Percentiles rank a stretch among this genome's conserved stretches.
Evolutionary conservation across 2,113 vertebrate species (phyloP).

Genomic region (Phaethon lepturus): DNA sequence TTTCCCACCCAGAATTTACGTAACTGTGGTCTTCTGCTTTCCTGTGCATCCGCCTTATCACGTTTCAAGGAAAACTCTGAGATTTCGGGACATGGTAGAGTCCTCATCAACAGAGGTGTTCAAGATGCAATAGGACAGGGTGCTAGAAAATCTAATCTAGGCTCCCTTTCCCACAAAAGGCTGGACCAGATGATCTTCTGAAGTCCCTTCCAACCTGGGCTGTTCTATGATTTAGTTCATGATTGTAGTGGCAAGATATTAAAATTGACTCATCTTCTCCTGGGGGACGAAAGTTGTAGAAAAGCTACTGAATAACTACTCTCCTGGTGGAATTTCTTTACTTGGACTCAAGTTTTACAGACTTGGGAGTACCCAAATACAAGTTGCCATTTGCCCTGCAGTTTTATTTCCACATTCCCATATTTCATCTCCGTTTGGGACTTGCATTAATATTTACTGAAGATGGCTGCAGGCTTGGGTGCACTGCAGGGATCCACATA

Average conservation of each 20-base stretch:
- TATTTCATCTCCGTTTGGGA: background rate
- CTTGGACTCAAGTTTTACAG: background rate
- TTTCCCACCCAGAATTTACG: background rate
- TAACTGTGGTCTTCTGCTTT: background rate
- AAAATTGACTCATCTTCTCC: background rate
- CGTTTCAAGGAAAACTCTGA: background rate
- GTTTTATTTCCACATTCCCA: background rate
- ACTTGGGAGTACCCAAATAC: background rate
- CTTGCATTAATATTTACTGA: background rate
- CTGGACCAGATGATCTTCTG: background rate
- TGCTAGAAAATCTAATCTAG: background rate
- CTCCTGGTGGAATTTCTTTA: background rate
- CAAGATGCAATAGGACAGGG: background rate
- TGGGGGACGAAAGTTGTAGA: background rate
- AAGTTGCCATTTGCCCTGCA: background rate
- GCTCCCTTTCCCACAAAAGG: background rate
- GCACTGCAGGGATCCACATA: background rate
- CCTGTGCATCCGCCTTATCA: fast-evolving
- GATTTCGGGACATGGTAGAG: background rate
- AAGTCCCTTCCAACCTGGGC: background rate
- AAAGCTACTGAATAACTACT: background rate
- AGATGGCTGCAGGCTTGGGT: background rate
- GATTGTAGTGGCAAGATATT: background rate
- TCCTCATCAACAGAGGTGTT: background rate
- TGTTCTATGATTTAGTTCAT: background rate